Base-by-base conservation (phyloP, 2,888 invertebrate species). In the Leuctra nigra region DNA sequence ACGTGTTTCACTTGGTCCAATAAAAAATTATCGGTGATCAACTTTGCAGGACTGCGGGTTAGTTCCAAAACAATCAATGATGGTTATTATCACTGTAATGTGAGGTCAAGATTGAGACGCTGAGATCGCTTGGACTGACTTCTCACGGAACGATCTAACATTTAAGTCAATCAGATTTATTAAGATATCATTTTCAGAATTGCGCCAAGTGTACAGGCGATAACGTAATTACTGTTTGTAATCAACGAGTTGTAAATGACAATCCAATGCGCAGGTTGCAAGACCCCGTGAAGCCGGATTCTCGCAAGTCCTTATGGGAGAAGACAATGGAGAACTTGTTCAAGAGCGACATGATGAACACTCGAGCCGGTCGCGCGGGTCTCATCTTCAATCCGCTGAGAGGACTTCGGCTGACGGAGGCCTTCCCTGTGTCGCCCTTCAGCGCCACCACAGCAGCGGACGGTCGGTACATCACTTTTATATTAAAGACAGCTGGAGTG, bases 331-430 rank as follows among this genome's bases (percentile, higher is more conserved):
- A 65, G 53, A 61, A 58, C n/a, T 55, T 68, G 41, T 64, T 66
- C 60, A 66, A 64, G 22, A 68, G 66, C 54, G 66, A 67, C 44
- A 57, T 71, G 14, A 63, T 73, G 23, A 70, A 69, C 60, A 71
- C 71, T 0, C 64, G 73, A 6, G 69, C 70, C 1, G 73, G 73
- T 9, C 63, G 75, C 16, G 75, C 75, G 4, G 74, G 72, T 1
- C 67, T 72, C 14, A 69, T 74, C 46, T 71, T 72, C 61, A 75
- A 73, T 63, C 73, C 73, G 47, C 68, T 75, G 64, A 64, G 73
- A 57, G 74, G 75, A 1, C 64, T 74, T 14, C 67, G 68, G 2
- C 64, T 74, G 3, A 66, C 69, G 23, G 65, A 69, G 52, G 66
- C 68, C 4, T 72, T 67, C 61, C 71, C 72, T 3, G 60, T 72